phyloP scores from a whole-genome alignment of 2,797 vertebrate genomes.

The Mycteria americana region DNA sequence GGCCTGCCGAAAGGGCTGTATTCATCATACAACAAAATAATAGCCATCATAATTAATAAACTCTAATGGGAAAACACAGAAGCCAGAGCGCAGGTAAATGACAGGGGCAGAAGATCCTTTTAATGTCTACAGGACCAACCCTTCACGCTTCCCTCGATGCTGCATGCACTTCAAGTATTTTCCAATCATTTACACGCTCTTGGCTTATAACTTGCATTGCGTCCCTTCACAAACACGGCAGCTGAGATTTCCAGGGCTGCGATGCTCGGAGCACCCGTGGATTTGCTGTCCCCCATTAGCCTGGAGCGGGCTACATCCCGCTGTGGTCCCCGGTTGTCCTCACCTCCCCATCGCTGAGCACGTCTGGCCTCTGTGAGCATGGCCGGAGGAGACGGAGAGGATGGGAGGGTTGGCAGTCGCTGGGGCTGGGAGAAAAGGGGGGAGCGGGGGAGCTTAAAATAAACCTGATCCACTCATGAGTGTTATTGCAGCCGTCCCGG shows the following conservation, averaged over 20 bases:
- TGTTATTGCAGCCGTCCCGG: not conserved
- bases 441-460: not conserved
- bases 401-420: not conserved
- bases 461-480: not conserved
- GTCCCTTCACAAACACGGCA: fast-evolving
- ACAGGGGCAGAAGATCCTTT: not conserved
- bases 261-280: fast-evolving
- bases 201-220: not conserved
- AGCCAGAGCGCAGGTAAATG: slow-evolving; percentile 43
- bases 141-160: not conserved
- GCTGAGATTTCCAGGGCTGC: not conserved
- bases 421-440: not conserved
- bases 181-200: not conserved
- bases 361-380: fast-evolving
- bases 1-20: not conserved
- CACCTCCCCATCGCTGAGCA: not conserved
- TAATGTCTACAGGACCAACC: not conserved
- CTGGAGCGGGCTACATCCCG: fast-evolving
- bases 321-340: fast-evolving
- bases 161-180: not conserved
- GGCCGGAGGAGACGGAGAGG: not conserved
- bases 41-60: slow-evolving; percentile 42
- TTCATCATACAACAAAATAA: slow-evolving; percentile 13
- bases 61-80: slow-evolving; percentile 34
- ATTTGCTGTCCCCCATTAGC: not conserved